Base-by-base conservation (phyloP, 2,888 invertebrate species). In the Sepiola atlantica region DNA sequence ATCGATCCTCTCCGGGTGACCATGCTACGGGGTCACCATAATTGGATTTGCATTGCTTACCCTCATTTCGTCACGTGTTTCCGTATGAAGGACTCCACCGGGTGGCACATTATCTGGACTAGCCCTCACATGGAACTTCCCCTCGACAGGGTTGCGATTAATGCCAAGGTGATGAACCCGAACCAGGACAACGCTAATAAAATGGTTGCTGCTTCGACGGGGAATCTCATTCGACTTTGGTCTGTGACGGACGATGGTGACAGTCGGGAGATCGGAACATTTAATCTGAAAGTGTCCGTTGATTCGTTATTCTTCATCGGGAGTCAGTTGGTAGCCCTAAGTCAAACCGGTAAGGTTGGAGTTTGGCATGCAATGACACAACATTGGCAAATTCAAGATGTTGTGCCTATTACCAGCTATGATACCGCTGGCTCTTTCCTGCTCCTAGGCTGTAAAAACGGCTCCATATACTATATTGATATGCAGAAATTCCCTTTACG, bases 331-430 rank as follows among this genome's bases (percentile, higher is more conserved):
- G 99, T 99, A n/a, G 99, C 99, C 0, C 98, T 99, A 55, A 99
- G 99, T 92, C 98, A 98, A 4, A 98, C 98, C 18, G 99, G 99
- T 14, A 99, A 99, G 97, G 98, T 99, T 45, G 99, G 99, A 1
- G 99, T 99, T n/a, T 99, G 99, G 99, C 99, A 99, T 97, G 99
- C 99, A 0, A 99, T 99, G 98, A 99, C 99, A 0, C 99, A 99
- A 96, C 99, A 99, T 97, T 99, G 99, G 99, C 95, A 97, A 97
- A 98, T 99, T 91, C 99, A 99, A 97, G 99, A 99, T 97, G 98
- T 99, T 28, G 98, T 99, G 35, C 99, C 99, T 3, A 99, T 99
- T 94, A 98, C 99, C 20, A 99, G 99, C 0, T 99, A 99, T 97
- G 99, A 99, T 97, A 99, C 99, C 0, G 99, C 99, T 45, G 99